Base-by-base conservation (phyloP, 2,113 vertebrate genomes). In the Tiliqua scincoides region DNA sequence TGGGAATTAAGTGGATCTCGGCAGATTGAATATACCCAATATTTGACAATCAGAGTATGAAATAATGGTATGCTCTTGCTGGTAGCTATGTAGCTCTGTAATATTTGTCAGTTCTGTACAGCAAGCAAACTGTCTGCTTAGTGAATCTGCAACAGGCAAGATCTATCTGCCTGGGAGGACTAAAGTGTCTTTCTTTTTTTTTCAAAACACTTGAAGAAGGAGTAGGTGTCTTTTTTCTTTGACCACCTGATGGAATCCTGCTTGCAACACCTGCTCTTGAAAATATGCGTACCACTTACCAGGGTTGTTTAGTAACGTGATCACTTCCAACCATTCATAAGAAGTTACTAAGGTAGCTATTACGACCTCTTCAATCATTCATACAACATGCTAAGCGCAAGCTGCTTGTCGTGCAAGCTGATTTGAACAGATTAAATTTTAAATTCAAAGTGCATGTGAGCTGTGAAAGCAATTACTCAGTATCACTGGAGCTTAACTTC, bases 331-430 rank as follows among this genome's bases (percentile, higher is more conserved):
- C 93, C 86, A 95, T 94, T 95, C 87, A 94, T 84, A 95, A 95
- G 89, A 96, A 96, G 94, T 96, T 93, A 93, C 86, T 91, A 82
- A 89, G 85, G 83, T 90, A 59, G 85, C 90, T 93, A 95, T 96
- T 95, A 96, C 89, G 63, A 77, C 87, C 91, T 89, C 54, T 70
- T 96, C 86, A 96, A 96, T 96, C 89, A 96, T 96, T 96, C 91
- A 95, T 93, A 89, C 23, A 85, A 88, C 83, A 93, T 79, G 89
- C 88, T 88, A 88, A 95, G 88, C 88, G 93, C 82, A 91, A 93
- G 86, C 89, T 82, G 35, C 84, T 93, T 91, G 89, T 87, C 93
- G 95, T 88, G 82, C 86, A 94, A 94, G 86, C 87, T 94, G 88
- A 93, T 92, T 91, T 91, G 91, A 95, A 95, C 88, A 95, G 87